phyloP scores from a whole-genome alignment of 2,888 invertebrate genomes.

The Acleris holmiana region DNA sequence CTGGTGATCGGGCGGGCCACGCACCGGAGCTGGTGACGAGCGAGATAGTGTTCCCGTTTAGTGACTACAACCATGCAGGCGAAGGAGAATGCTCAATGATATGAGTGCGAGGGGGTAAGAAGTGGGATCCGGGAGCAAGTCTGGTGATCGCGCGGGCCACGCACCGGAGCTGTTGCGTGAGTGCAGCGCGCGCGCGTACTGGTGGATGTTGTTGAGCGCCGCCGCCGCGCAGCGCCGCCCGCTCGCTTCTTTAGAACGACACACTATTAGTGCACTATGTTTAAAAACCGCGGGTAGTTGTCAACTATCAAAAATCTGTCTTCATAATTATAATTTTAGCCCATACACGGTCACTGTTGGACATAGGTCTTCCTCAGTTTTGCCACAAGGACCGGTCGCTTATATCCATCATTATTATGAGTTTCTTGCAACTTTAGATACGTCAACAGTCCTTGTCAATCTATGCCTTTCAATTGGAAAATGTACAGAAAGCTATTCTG shows the following conservation, averaged over 20 bases:
- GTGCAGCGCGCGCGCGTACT: constrained; percentile 85
- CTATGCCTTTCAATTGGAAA: too few species aligned
- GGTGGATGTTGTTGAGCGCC: constrained; percentile 87
- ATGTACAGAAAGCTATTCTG: too few species aligned
- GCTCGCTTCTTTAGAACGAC: constrained; percentile 70
- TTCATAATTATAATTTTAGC: too few species aligned
- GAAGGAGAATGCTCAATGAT: background rate
- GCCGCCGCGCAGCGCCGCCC: constrained; percentile 86
- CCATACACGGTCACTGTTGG: too few species aligned
- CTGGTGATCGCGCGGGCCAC: constrained; percentile 42
- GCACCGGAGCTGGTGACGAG: constrained; percentile 54
- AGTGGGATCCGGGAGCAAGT: background rate
- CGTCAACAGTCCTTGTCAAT: too few species aligned
- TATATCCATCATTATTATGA: too few species aligned
- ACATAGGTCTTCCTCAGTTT: too few species aligned
- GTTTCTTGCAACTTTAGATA: too few species aligned
- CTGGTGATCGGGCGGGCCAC: constrained; percentile 41
- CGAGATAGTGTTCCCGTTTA: too few species aligned
- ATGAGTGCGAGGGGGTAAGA: background rate
- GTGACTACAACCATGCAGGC: background rate
- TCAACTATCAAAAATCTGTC: too few species aligned
- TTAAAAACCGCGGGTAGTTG: background rate
- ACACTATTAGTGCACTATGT: constrained; percentile 7
- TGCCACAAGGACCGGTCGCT: too few species aligned
- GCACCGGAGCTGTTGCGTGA: constrained; percentile 55